Base-by-base conservation (phyloP, 2,888 invertebrate species). In the Dorcus hopei region DNA sequence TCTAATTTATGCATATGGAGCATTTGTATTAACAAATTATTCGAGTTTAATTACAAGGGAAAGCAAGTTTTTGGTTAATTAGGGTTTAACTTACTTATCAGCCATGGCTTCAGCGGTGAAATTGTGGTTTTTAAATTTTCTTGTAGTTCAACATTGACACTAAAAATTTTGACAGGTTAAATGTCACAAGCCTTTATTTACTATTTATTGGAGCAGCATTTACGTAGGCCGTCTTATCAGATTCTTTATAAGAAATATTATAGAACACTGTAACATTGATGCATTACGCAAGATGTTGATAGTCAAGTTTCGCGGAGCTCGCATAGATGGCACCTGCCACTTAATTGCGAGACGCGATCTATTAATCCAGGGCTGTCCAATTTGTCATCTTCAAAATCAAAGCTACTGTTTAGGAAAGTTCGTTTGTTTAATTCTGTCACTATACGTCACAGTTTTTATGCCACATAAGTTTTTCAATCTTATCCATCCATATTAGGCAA, bases 1-100 rank as follows among this genome's bases (percentile, higher is more conserved):
- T 4, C 6, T 49, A 49, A 40, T 11, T 42, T 49, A 50, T 54
- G 45, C 38, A 43, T 47, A 45, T 54, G 54, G 43, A 54, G 33
- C 23, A 42, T 57, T 52, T 57, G 49, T 57, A 50, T 50, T 52
- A 42, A 51, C 8, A 41, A 7, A 11, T 33, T 58, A 6, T 33
- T 33, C 26, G 26, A 3, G 26, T 33, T 33, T 33, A 33, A 33
- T 33, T 33, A 33, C 26, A 33, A 6, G 26, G 26, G 26, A 33
- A 33, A 33, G 26, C 7, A 33, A 33, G 26, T 33, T 33, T 33
- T 33, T 33, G 6, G 7, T 33, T 33, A 52, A 49, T 56, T 38
- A 58, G 54, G n/a, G 52, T 54, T 58, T 49, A 41, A 68, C 70
- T 67, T 64, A 71, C 69, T 61, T 68, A 52, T 70, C 68, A 38